Evolutionary conservation across 2,888 invertebrate species (phyloP), one percentile per base, ranked within the genome.

Genomic region (Temnothorax ravouxi): DNA sequence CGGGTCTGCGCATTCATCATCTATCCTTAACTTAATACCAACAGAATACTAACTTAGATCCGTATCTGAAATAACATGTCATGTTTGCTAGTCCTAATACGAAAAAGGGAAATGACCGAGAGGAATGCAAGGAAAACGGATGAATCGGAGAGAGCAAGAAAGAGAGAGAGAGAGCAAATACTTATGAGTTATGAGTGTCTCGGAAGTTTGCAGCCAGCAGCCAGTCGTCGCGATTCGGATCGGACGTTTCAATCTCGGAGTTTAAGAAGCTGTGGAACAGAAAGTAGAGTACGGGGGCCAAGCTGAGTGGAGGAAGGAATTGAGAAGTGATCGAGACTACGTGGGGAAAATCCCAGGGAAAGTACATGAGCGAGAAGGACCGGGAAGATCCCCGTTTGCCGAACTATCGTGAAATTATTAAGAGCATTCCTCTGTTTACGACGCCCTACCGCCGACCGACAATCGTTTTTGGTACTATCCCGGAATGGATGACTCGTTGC

Each of bases 361-460:
- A 50, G 9, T 64, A 56, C 62, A 72, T 54, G 54, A 66, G 25
- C n/a, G 34, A 52, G 18, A 62, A 25, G 44, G n/a, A 61, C 13
- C 47, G 29, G n/a, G n/a, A 56, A 47, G 41, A 59, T 50, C n/a
- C 41, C 47, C 25, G 66, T 50, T 77, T 69, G 29, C 67, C 62
- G 47, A 74, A 84, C 80, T 76, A 56, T 86, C 82, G 79, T 44
- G 52, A 83, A 88, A 86, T 90, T 88, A 91, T 89, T 91, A 89
- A 88, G 86, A 91, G 91, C 87, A 74, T 91, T 89, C 67, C 83
- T 83, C 79, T 87, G 88, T 86, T 88, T 86, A 84, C 79, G 50
- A 41, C 79, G 25, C 18, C 18, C 54, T 54, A 54, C 5, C 29
- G 13, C 29, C 47, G n/a, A 44, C 29, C 59, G 21, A 79, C 34